Evolutionary conservation across 37 sponge, comb jelly and placozoan species (phyloP).

Genomic region (Axinella damicornis): DNA sequence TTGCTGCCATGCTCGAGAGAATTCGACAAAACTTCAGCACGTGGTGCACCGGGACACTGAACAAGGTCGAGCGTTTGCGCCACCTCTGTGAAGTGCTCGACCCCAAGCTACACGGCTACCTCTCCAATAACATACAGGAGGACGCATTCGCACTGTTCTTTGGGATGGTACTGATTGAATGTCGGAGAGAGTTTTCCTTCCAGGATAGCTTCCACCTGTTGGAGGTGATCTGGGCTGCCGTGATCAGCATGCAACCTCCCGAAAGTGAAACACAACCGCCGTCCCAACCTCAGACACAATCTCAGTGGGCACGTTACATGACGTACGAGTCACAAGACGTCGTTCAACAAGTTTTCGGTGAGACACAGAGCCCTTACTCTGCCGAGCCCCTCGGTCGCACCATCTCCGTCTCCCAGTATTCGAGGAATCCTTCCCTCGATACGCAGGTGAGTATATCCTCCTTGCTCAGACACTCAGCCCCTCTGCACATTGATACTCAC

Average conservation of each 20-base stretch:
- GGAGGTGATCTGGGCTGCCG: constrained; percentile 60
- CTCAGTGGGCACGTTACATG: constrained; percentile 73
- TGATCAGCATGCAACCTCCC: background rate
- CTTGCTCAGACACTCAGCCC: too few species aligned
- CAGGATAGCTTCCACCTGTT: constrained; percentile 64
- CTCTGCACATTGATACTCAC: too few species aligned
- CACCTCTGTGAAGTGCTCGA: constrained; percentile 83
- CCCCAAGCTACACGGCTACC: constrained; percentile 52
- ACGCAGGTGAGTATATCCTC: background rate
- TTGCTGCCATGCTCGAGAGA: constrained; percentile 63
- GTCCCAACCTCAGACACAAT: background rate
- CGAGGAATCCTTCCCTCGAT: constrained; percentile 17
- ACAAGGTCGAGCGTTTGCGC: constrained; percentile 64
- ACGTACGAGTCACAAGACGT: constrained; percentile 55
- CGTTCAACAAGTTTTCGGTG: constrained; percentile 53
- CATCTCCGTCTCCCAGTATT: constrained; percentile 14
- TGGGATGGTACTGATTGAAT: constrained; percentile 84
- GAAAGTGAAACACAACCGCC: constrained; percentile 1
- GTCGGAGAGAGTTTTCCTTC: constrained; percentile 78
- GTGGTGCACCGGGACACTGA: constrained; percentile 73
- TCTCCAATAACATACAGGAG: constrained; percentile 32
- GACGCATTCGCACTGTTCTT: constrained; percentile 79
- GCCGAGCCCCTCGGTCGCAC: constrained; percentile 41
- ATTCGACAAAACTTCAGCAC: constrained; percentile 60
- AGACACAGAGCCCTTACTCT: constrained; percentile 35